Conservation (phyloP, 2,797 vertebrate species). For the Sus cebifrons region DNA sequence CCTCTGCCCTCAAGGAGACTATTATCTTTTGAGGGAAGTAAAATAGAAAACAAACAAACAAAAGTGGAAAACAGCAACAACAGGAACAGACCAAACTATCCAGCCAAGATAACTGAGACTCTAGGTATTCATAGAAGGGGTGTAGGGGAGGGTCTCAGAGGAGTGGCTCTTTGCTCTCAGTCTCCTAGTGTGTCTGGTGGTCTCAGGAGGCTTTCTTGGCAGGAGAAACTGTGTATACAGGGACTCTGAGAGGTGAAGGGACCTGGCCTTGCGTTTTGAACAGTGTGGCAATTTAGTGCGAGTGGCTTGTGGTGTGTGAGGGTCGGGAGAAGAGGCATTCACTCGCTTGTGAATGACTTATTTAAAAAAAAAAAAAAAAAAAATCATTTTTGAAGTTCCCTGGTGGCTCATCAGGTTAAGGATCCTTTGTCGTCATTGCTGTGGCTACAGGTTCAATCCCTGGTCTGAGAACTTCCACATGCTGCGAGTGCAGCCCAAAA, state of each 20-base stretch:
- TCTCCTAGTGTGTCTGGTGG: neutral
- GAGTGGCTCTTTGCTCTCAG: neutral
- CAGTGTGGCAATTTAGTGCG: accelerated
- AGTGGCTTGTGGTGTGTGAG: neutral
- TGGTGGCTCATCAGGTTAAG: no score
- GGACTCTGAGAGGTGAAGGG: neutral
- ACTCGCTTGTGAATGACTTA: neutral
- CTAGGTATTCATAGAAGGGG: neutral
- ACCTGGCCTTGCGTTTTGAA: neutral
- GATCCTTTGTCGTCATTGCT: no score
- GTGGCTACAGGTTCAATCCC: no score
- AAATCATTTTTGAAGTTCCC: no score
- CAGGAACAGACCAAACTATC: neutral
- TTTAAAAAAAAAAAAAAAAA: neutral
- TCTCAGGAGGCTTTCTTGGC: neutral
- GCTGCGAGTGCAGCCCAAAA: no score
- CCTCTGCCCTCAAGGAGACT: neutral
- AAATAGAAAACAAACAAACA: neutral
- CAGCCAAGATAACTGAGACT: neutral
- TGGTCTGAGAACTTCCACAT: no score
- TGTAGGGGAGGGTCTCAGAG: neutral
- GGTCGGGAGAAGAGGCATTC: neutral
- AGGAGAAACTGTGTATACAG: neutral
- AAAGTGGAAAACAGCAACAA: neutral
- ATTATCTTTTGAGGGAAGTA: neutral